Evolutionary conservation across 2,797 vertebrate species (phyloP), one percentile per base, ranked within the genome.

Genomic region (Muscicapa striata): DNA sequence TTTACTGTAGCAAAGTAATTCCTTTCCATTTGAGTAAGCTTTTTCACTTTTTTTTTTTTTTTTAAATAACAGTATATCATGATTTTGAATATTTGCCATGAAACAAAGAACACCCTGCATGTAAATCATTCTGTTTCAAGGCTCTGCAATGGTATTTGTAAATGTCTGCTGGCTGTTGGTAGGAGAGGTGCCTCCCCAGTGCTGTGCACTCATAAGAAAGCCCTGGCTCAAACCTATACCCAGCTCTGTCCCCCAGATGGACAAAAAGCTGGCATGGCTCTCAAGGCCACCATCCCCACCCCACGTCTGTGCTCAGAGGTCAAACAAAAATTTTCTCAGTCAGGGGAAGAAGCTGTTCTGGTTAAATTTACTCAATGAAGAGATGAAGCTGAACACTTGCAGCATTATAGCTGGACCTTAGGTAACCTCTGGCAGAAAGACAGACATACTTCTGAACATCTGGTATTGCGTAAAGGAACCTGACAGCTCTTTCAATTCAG

Each of bases 401-500:
- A 63, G 49, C 32, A 0, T 46, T 32, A 87, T 32, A 87, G 36
- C 70, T 69, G 57, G 87, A 84, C 57, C 72, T 77, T 14, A 69
- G 21, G 36, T 67, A 75, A 66, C 40, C 67, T 87, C 1, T 38
- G 52, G 78, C 64, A 93, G 74, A 54, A 75, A 73, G 63, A 41
- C 6, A 77, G 3, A 14, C 10, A 12, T 38, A 41, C 57, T 90
- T 79, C 75, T 84, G 41, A 67, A 76, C 85, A 55, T 85, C 51
- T 82, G 63, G 8, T 27, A 52, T 3, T 22, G 68, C 54, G 74
- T 59, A 87, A 82, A 52, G 64, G n/a, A 82, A 82, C 57, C 27
- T 72, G 81, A 87, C 80, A 84, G 75, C 64, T 95, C 78, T 70
- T 78, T 63, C 74, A 59, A 70, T 69, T 84, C 77, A 76, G 23